Percentiles rank a stretch among this genome's conserved stretches.
phyloP scores from a whole-genome alignment of 2,888 invertebrate species.

The Crossocerus cetratus region DNA sequence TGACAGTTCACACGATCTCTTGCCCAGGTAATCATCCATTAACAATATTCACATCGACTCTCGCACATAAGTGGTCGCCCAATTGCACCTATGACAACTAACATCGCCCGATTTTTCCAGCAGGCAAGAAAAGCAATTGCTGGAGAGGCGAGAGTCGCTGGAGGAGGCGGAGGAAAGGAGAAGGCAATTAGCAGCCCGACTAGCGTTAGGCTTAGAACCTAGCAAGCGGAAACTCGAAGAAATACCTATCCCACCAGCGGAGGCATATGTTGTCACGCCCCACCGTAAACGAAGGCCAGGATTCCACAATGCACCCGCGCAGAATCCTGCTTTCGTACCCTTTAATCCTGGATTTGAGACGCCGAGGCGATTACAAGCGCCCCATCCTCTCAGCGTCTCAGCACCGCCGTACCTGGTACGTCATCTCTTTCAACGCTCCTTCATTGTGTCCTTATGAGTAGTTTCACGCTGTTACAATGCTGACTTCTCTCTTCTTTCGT shows the following conservation, averaged over 20 bases:
- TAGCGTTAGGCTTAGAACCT: conserved; percentile 83
- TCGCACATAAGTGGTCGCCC: neutral
- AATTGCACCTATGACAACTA: too few species aligned
- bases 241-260: conserved; percentile 83
- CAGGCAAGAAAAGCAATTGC: conserved; percentile 71
- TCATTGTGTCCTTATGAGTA: neutral
- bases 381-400: conserved; percentile 84
- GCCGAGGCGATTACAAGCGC: conserved; percentile 80
- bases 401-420: conserved; percentile 83
- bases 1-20: conserved; percentile 72
- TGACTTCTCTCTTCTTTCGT: neutral
- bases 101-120: neutral
- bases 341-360: conserved; percentile 79
- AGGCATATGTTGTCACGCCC: conserved; percentile 91
- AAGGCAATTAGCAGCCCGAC: conserved; percentile 71
- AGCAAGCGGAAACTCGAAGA: conserved; percentile 83
- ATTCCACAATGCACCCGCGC: conserved; percentile 91
- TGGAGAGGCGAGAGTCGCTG: conserved; percentile 73
- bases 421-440: conserved; percentile 9
- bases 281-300: conserved; percentile 91
- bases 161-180: conserved; percentile 73
- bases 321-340: conserved; percentile 92
- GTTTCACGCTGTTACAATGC: neutral
- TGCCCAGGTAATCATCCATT: conserved; percentile 65
- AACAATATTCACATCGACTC: neutral